Base-by-base conservation (phyloP, 2,888 invertebrate species). In the Ochropleura plecta region DNA sequence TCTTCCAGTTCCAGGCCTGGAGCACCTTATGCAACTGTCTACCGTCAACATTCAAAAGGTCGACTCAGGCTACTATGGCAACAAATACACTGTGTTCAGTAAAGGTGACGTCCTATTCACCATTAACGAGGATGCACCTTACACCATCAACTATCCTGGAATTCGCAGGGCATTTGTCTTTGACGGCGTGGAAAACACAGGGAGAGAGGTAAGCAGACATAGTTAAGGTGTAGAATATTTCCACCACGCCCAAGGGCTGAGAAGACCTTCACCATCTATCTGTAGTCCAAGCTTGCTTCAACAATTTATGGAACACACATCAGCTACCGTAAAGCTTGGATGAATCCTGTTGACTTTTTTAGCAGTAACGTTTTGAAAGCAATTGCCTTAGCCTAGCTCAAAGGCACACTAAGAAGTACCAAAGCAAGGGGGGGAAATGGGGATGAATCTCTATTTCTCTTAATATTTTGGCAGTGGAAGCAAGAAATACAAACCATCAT, bases 181-280 rank as follows among this genome's bases (percentile, higher is more conserved):
- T 16, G 57, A 79, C 9, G 80, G 75, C n/a, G 48, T 79, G 44
- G 79, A 79, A 6, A 65, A 51, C 48, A 18, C 30, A 3, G 79
- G 70, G 7, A 66, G 18, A 7, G 62, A 66, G 20, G 79, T 79
- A 46, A 79, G 66, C 42, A 44, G 18, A 40, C 46, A 46, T 30
- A 46, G 5, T 9, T 40, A 0, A 12, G 30, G 3, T 8, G 42
- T 14, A 42, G 10, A 57, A 55, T n/a, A 5, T 20, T 16, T 16
- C 55, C 14, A 14, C 3, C 1, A 49, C 14, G 1, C 18, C 5
- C 8, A n/a, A 49, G 5, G 18, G 18, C 18, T 49, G 8, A 12
- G 53, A 20, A 55, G 65, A 12, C 48, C 1, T 9, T 6, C 5
- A 66, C 16, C 16, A 49, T 18, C 40, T 12, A n/a, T 12, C 40